Evolutionary conservation across 2,888 invertebrate genomes (phyloP).

Genomic region (Disparrhopalites patrizii): DNA sequence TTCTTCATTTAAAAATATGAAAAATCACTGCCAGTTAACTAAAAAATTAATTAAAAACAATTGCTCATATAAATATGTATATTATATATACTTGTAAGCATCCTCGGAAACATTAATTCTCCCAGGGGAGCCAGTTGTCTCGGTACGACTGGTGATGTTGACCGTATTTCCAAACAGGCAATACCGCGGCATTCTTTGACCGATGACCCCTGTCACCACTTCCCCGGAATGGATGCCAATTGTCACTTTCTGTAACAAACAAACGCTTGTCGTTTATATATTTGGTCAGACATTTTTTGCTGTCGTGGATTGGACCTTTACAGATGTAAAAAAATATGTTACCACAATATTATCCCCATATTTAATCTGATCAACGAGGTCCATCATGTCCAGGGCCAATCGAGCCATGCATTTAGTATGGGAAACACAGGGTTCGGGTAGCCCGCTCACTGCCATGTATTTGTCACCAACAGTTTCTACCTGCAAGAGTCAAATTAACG

Average conservation of each 20-base stretch:
- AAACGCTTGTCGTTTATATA: background rate
- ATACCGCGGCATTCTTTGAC: slow-evolving; percentile 89
- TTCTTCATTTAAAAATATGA: background rate
- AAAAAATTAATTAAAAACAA: background rate
- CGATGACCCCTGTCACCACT: slow-evolving; percentile 90
- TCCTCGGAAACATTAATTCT: slow-evolving; percentile 88
- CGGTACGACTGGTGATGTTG: slow-evolving; percentile 86
- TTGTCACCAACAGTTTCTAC: slow-evolving; percentile 97
- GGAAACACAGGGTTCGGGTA: slow-evolving; percentile 83
- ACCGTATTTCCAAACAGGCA: slow-evolving; percentile 92
- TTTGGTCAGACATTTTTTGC: no score
- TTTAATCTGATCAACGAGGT: slow-evolving; percentile 77
- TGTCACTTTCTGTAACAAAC: slow-evolving; percentile 70
- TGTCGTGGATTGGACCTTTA: no score
- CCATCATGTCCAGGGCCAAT: slow-evolving; percentile 93
- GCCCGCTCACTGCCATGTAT: slow-evolving; percentile 92
- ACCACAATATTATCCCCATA: slow-evolving; percentile 86
- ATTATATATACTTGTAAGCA: slow-evolving; percentile 79
- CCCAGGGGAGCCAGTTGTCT: slow-evolving; percentile 84
- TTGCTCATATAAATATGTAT: background rate
- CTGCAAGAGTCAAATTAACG: slow-evolving; percentile 57
- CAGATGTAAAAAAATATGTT: slow-evolving; percentile 52
- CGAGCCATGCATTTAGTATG: slow-evolving; percentile 88
- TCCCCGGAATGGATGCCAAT: slow-evolving; percentile 93
- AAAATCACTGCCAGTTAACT: no score